Conservation (phyloP, 1,140 invertebrate genomes). For the Trachelipus rathkii region DNA sequence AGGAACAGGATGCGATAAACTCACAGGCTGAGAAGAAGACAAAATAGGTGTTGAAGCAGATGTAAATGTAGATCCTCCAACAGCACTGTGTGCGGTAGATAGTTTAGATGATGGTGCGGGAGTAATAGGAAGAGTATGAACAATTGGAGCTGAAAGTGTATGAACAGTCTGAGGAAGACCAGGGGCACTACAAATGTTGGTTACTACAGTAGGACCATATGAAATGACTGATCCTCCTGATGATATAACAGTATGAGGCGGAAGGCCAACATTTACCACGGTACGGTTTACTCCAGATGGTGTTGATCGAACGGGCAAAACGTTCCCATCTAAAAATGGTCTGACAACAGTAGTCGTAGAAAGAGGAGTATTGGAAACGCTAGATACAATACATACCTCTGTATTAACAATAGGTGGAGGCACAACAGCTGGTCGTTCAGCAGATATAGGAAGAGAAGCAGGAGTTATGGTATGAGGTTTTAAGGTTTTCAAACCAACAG, state of each 20-base stretch:
- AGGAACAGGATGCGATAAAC: background rate
- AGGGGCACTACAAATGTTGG: background rate
- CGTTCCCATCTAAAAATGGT: background rate
- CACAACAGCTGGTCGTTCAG: too few relatives aligned
- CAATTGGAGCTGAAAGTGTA: background rate
- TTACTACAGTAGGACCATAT: background rate
- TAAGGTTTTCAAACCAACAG: too few relatives aligned
- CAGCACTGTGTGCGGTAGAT: background rate
- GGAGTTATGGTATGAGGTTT: too few relatives aligned
- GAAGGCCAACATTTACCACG: background rate
- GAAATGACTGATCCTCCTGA: background rate
- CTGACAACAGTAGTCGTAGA: background rate
- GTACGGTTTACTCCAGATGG: background rate
- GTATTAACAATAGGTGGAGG: too few relatives aligned
- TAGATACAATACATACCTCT: too few relatives aligned
- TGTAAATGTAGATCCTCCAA: background rate
- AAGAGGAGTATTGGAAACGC: too few relatives aligned
- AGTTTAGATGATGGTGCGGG: background rate
- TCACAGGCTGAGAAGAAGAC: background rate
- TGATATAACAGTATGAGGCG: background rate
- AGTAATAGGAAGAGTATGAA: background rate
- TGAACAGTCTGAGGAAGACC: background rate
- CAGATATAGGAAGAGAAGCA: too few relatives aligned
- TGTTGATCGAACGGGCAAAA: background rate
- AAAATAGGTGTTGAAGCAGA: conserved; percentile 12